Evolutionary conservation across 2,113 vertebrate species (phyloP), one percentile per base, ranked within the genome.

Genomic region (Dunckerocampus dactyliophorus): DNA sequence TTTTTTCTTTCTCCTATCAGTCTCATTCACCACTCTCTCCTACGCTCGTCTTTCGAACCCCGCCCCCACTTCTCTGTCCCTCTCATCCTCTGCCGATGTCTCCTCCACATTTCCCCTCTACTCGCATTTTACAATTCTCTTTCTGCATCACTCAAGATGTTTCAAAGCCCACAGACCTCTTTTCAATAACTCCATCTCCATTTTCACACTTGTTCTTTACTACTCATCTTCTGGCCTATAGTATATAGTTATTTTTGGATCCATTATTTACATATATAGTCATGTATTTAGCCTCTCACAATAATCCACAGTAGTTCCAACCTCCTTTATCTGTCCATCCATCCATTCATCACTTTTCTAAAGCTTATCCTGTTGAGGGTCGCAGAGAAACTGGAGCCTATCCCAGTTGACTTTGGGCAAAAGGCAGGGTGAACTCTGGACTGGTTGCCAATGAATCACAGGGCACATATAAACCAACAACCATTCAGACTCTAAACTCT

Each of bases 1-100:
- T 84, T 85, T 76, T 83, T 80, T 78, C 73, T 74, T 72, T 74
- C 62, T 70, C 61, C 81, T 74, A 85, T 87, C 82, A 83, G 77
- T 87, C 77, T 85, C 79, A 82, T 80, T 81, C 76, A 72, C 66
- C 81, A 77, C 63, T 57, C 74, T 70, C 69, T 80, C 76, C 57
- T 54, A 42, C 67, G 39, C 67, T 85, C 61, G 72, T 76, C 65
- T 73, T 72, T 67, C 74, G 62, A 59, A 65, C 62, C 68, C 67
- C 52, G 19, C 75, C 76, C 58, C 63, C 50, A 3, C 67, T 67
- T 61, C 71, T 62, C 65, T 22, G 59, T 59, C 66, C 63, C 77
- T 82, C 79, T 83, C 72, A 83, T 84, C 80, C 72, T 76, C 71
- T 76, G 81, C 82, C 81, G 83, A 68, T 80, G 68, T 77, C 69